A percentile compares a stretch with the other conserved stretches of the same genome.
Conservation (phyloP, 1,140 invertebrate genomes). For the Oryctes rhinoceros region DNA sequence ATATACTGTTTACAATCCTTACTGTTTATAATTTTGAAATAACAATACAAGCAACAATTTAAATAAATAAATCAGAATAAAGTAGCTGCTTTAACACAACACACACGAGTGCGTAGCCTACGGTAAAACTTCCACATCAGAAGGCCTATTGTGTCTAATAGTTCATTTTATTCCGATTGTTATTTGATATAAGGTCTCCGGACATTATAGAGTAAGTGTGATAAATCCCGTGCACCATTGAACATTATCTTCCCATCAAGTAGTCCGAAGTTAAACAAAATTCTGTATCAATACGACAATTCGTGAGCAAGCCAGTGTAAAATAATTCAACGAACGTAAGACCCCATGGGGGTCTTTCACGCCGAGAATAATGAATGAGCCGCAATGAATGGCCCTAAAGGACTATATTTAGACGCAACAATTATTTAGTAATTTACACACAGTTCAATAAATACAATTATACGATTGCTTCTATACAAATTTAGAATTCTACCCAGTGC, state of each 20-base stretch:
- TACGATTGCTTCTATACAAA: conserved; percentile 5
- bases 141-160: background rate
- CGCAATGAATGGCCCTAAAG: background rate
- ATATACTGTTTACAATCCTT: too few species aligned
- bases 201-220: conserved; percentile 10
- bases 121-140: background rate
- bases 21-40: too few species aligned
- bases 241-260: conserved; percentile 4
- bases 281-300: conserved; percentile 11
- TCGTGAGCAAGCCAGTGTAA: conserved; percentile 33
- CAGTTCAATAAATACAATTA: conserved; percentile 37
- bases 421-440: conserved; percentile 34
- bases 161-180: conserved; percentile 14
- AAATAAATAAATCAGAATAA: too few species aligned
- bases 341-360: conserved; percentile 34
- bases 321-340: conserved; percentile 29
- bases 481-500: background rate
- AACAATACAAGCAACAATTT: too few species aligned
- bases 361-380: background rate
- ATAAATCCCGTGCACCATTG: background rate
- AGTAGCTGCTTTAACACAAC: too few species aligned
- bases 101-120: background rate
- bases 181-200: background rate
- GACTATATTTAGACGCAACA: conserved; percentile 19
- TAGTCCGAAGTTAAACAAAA: background rate